Evolutionary conservation across 2,797 vertebrate species (phyloP).

Genomic region (Esox lucius): DNA sequence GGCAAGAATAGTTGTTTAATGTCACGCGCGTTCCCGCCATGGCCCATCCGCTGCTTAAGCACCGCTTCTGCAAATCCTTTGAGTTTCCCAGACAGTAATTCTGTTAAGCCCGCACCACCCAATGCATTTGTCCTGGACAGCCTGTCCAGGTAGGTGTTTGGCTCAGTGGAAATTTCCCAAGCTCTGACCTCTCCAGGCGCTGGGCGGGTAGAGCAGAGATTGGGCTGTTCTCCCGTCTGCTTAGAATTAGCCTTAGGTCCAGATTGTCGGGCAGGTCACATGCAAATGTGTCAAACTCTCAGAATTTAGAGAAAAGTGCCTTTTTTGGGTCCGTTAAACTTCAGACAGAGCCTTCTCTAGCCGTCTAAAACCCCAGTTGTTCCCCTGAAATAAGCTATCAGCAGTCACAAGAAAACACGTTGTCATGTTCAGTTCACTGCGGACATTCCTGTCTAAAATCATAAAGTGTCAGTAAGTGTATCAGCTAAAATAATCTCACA

Average conservation of each 20-base stretch:
- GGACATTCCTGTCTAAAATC: not conserved
- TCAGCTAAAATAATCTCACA: not conserved
- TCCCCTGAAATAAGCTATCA: not conserved
- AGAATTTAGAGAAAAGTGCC: not conserved
- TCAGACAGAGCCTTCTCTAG: not conserved
- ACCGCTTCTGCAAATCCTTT: constrained; percentile 64
- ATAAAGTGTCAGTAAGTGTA: not conserved
- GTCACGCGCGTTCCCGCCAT: constrained; percentile 35
- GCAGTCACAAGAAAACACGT: not conserved
- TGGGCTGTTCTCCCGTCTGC: not conserved
- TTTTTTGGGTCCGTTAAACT: not conserved
- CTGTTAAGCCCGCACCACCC: constrained; percentile 43
- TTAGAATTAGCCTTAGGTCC: not conserved
- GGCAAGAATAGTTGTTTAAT: constrained; percentile 60
- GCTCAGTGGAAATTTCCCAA: constrained; percentile 27
- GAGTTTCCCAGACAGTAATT: constrained; percentile 63
- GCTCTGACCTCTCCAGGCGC: constrained; percentile 20
- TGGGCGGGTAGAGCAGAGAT: not conserved
- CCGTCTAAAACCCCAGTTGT: not conserved
- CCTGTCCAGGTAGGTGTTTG: constrained; percentile 12
- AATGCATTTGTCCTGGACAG: constrained; percentile 17
- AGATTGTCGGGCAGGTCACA: not conserved
- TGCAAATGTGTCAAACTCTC: not conserved
- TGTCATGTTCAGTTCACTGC: not conserved
- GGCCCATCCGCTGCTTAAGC: constrained; percentile 56